A percentile compares a stretch with the other conserved stretches of the same genome.
Conservation (phyloP, 2,113 vertebrate genomes). For the Vicugna pacos region DNA sequence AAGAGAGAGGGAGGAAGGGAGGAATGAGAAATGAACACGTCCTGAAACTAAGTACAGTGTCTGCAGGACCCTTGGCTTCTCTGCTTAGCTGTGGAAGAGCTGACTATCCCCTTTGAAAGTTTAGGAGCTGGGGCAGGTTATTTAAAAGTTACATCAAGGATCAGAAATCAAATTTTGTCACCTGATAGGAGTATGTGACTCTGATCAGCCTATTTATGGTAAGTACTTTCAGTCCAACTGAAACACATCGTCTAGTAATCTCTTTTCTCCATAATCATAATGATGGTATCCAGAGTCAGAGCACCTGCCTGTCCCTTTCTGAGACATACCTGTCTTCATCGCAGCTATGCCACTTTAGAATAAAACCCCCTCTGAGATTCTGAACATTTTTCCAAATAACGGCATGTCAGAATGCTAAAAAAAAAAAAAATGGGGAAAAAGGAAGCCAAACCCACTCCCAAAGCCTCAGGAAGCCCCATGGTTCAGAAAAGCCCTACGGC, state of each 20-base stretch:
- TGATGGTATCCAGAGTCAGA: background rate
- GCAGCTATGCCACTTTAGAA: background rate
- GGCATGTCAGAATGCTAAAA: background rate
- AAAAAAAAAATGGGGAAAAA: background rate
- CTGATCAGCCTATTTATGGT: background rate
- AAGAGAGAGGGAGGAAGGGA: background rate
- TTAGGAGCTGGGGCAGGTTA: background rate
- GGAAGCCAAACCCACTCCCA: background rate
- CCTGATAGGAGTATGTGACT: background rate
- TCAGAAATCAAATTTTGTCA: background rate
- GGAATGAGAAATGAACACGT: background rate
- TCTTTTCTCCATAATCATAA: background rate
- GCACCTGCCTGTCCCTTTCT: background rate
- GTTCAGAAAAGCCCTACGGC: rapidly evolving
- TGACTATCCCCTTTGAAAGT: background rate
- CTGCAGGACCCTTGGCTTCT: background rate
- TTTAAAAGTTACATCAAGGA: background rate
- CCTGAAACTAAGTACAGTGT: rapidly evolving
- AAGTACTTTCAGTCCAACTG: background rate
- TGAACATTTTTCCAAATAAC: background rate
- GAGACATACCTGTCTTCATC: background rate
- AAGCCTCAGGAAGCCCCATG: background rate
- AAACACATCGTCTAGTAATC: background rate
- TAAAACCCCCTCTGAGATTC: background rate
- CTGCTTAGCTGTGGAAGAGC: background rate